Percentiles rank a stretch among this genome's conserved stretches.
phyloP scores from a whole-genome alignment of 2,888 invertebrate genomes.

The Monochamus alternatus region DNA sequence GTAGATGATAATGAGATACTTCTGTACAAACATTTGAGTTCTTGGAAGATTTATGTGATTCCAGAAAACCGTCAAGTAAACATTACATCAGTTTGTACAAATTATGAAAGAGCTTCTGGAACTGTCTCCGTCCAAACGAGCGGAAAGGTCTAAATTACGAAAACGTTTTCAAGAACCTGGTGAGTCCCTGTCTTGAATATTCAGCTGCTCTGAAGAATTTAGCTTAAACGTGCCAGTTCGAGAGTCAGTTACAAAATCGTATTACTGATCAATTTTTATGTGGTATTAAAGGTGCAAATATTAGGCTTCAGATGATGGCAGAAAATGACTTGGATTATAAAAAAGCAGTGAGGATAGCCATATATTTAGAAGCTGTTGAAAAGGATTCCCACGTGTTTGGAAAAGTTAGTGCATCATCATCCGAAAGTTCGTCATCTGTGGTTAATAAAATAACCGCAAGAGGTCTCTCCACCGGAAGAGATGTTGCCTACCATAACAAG shows the following conservation, averaged over 20 bases:
- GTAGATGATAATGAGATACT: conserved; percentile 27
- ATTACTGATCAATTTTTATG: conserved; percentile 36
- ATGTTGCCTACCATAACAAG: background rate
- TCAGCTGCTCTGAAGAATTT: conserved; percentile 33
- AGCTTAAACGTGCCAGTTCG: conserved; percentile 37
- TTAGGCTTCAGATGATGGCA: conserved; percentile 21
- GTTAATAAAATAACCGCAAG: background rate
- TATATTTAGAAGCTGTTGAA: conserved; percentile 9
- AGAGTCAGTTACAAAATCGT: conserved; percentile 8
- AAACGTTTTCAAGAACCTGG: conserved; percentile 16
- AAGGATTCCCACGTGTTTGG: conserved; percentile 15
- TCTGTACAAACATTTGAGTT: conserved; percentile 29
- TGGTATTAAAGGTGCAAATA: conserved; percentile 23
- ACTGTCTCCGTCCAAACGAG: conserved; percentile 23
- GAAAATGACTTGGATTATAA: conserved; percentile 32
- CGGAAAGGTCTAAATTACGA: conserved; percentile 29
- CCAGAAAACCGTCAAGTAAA: conserved; percentile 16
- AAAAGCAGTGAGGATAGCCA: conserved; percentile 11
- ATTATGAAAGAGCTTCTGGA: conserved; percentile 31
- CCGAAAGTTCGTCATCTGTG: conserved; percentile 3
- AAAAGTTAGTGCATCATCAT: background rate
- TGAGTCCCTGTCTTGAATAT: conserved; percentile 21
- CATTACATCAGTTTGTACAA: conserved; percentile 19
- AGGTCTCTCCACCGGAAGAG: background rate
- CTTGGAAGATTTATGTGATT: conserved; percentile 33